Evolutionary conservation across 2,113 vertebrate genomes (phyloP).

Genomic region (Bucco capensis): DNA sequence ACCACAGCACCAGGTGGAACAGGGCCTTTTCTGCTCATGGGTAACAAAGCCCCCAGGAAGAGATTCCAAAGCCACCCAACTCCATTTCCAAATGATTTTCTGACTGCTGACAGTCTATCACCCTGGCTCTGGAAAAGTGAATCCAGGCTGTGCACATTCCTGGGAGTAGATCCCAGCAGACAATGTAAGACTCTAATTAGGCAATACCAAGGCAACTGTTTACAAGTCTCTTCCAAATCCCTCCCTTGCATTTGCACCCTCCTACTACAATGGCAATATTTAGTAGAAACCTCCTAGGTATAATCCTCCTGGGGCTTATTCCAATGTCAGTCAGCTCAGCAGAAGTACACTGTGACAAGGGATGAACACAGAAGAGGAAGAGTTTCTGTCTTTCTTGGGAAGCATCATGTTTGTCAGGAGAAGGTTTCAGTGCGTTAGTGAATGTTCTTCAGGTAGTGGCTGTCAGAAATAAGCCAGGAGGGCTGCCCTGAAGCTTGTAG

Average conservation of each 20-base stretch:
- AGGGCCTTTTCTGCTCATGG: neutral
- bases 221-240: conserved; percentile 54
- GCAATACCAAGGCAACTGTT: conserved; percentile 60
- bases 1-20: neutral
- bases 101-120: conserved; percentile 15
- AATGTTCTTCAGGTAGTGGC: neutral
- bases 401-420: neutral
- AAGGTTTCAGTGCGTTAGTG: neutral
- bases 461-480: neutral
- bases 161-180: conserved; percentile 48
- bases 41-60: neutral
- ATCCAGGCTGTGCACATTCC: conserved; percentile 37
- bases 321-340: conserved; percentile 33
- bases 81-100: neutral
- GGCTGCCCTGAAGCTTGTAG: neutral
- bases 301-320: conserved; percentile 42
- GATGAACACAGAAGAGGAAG: conserved; percentile 34
- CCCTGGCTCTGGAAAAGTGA: conserved; percentile 22
- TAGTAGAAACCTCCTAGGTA: conserved; percentile 46
- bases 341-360: conserved; percentile 12
- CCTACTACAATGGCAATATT: conserved; percentile 49
- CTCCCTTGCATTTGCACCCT: conserved; percentile 52
- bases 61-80: neutral
- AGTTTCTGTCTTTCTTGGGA: neutral
- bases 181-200: conserved; percentile 49